Evolutionary conservation across 2,888 invertebrate genomes (phyloP).

Genomic region (Drosophila recens): DNA sequence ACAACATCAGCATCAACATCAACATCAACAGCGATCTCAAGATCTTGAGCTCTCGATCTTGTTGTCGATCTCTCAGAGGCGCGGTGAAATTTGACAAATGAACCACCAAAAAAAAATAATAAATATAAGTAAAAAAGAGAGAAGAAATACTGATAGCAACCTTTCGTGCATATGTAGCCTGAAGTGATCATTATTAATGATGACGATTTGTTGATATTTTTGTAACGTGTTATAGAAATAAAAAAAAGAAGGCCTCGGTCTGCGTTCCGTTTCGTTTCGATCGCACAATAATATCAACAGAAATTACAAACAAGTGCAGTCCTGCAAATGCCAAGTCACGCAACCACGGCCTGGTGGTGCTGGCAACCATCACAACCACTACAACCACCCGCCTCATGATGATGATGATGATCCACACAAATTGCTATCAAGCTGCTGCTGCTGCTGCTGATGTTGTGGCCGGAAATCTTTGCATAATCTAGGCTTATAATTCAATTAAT

Average conservation of each 20-base stretch:
- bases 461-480: constrained; percentile 84
- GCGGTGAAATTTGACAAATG: constrained; percentile 81
- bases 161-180: constrained; percentile 47
- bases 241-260: constrained; percentile 40
- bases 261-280: constrained; percentile 40
- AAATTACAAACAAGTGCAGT: constrained; percentile 78
- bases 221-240: constrained; percentile 82
- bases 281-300: constrained; percentile 60
- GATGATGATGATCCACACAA: constrained; percentile 69
- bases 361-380: background rate
- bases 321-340: constrained; percentile 70
- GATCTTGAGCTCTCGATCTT: constrained; percentile 61
- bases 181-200: constrained; percentile 85
- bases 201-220: constrained; percentile 85
- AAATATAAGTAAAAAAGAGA: constrained; percentile 15
- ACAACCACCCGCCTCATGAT: constrained; percentile 13
- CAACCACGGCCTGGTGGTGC: constrained; percentile 26
- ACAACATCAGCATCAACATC: constrained; percentile 43
- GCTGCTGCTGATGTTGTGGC: constrained; percentile 46
- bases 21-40: constrained; percentile 50
- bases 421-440: constrained; percentile 64
- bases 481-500: constrained; percentile 85
- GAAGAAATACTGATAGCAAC: constrained; percentile 42
- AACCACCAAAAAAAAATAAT: constrained; percentile 57
- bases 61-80: constrained; percentile 68